Conservation (phyloP, 2,888 invertebrate species). For the Hemithea aestivaria region DNA sequence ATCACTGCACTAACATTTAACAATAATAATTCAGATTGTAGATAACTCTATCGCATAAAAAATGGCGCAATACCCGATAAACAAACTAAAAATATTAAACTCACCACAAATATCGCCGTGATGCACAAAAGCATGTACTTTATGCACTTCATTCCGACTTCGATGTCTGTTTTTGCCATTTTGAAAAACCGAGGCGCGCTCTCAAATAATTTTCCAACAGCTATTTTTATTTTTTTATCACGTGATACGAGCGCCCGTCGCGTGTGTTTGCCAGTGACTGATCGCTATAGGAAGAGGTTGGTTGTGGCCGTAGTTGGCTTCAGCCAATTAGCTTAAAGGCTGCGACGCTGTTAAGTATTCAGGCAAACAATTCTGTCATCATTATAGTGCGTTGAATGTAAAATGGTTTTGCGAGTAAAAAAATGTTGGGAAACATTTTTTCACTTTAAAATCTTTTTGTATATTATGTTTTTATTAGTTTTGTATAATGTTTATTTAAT, state of each 20-base stretch:
- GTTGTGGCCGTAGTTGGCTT: slow-evolving; percentile 34
- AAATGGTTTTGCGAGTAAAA: no score
- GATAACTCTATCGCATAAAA: slow-evolving; percentile 31
- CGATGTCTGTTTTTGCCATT: slow-evolving; percentile 63
- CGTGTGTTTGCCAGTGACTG: slow-evolving; percentile 12
- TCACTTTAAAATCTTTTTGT: no score
- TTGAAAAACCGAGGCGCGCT: slow-evolving; percentile 28
- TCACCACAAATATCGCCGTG: slow-evolving; percentile 88
- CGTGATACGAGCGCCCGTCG: slow-evolving; percentile 10
- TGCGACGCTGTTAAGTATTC: slow-evolving; percentile 16
- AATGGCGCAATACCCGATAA: slow-evolving; percentile 24
- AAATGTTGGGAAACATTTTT: no score
- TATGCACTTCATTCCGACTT: slow-evolving; percentile 85
- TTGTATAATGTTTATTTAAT: no score
- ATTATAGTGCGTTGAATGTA: slow-evolving; percentile 5
- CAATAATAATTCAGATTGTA: slow-evolving; percentile 9
- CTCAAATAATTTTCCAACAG: not conserved
- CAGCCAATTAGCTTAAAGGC: slow-evolving; percentile 43
- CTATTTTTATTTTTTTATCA: slow-evolving; percentile 6
- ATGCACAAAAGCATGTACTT: slow-evolving; percentile 88
- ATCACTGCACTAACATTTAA: slow-evolving; percentile 2
- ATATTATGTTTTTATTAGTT: no score
- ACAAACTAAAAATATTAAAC: slow-evolving; percentile 44
- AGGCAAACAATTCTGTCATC: slow-evolving; percentile 34
- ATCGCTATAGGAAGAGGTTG: slow-evolving; percentile 10